Percentiles rank a stretch among this genome's conserved stretches.
These are phyloP conservation scores for Hydropotes inermis DNA, from an alignment of 2,113 vertebrate genomes.

Conservation along the genomic window DNA sequence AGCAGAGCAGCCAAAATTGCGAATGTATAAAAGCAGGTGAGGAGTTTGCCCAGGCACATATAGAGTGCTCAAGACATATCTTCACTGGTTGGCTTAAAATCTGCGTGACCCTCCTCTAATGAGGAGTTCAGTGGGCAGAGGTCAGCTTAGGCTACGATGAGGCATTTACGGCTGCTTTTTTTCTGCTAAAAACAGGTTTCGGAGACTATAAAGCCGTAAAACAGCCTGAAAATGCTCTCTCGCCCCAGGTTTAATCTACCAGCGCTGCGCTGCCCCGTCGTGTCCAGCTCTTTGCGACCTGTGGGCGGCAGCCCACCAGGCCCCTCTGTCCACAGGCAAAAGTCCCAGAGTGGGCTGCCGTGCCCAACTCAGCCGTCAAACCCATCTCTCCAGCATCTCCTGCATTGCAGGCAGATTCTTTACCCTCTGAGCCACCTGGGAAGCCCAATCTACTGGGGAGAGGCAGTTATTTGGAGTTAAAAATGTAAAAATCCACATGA, in stretches of 20 bases:
- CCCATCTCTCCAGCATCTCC: neutral
- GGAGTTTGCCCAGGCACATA: neutral
- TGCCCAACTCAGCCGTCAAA: neutral
- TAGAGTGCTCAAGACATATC: neutral
- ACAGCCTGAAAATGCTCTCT: neutral
- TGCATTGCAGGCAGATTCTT: neutral
- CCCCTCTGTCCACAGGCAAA: neutral
- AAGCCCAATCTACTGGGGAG: neutral
- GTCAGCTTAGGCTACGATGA: neutral
- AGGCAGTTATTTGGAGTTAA: neutral
- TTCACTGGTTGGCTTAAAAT: neutral
- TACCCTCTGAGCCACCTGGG: neutral
- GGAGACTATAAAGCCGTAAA: neutral
- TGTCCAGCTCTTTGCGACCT: neutral
- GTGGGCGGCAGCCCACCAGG: neutral
- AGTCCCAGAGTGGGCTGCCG: neutral
- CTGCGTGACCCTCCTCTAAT: neutral
- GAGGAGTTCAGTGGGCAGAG: neutral
- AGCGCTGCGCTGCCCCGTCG: fast-evolving
- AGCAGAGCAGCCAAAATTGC: neutral
- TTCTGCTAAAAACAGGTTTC: neutral
- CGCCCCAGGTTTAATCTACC: neutral
- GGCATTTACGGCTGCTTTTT: neutral
- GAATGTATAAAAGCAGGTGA: neutral
- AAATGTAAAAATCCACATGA: neutral